Evolutionary conservation across 2,888 invertebrate species (phyloP).

Genomic region (Hipparchia sbordonii): DNA sequence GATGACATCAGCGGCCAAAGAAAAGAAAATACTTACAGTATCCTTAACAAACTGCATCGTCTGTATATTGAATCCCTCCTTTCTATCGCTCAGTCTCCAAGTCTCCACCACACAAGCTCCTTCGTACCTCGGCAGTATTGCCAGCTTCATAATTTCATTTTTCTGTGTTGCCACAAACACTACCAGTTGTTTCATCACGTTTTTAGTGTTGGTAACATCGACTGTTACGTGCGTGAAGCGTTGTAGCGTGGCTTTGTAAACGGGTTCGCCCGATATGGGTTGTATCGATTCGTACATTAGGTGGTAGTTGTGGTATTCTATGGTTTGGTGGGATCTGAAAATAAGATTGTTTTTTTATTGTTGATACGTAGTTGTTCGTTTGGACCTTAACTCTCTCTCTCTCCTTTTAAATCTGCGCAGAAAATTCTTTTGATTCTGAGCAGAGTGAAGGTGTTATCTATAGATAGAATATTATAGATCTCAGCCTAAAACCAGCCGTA

Average conservation of each 20-base stretch:
- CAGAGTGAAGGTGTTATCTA: too few species aligned
- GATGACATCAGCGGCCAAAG: too few species aligned
- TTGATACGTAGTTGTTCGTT: background rate
- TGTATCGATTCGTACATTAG: conserved; percentile 94
- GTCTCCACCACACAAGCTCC: conserved; percentile 93
- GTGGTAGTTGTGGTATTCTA: conserved; percentile 90
- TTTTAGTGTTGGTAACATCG: conserved; percentile 90
- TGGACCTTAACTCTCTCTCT: background rate
- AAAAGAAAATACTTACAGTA: conserved; percentile 79
- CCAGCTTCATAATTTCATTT: conserved; percentile 91
- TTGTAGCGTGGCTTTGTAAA: conserved; percentile 88
- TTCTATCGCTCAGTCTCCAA: conserved; percentile 87
- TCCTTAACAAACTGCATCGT: conserved; percentile 91
- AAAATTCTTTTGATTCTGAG: too few species aligned
- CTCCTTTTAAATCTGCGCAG: too few species aligned
- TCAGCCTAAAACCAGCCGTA: too few species aligned
- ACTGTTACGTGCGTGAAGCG: conserved; percentile 90
- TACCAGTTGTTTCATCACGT: conserved; percentile 87
- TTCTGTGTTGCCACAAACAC: conserved; percentile 91
- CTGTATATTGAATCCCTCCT: conserved; percentile 80
- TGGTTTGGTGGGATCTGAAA: conserved; percentile 71
- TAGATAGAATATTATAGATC: too few species aligned
- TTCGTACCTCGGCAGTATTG: conserved; percentile 86
- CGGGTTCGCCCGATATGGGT: conserved; percentile 86
- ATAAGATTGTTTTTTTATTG: background rate